A percentile compares a stretch with the other conserved stretches of the same genome.
These are phyloP conservation scores for Cheilinus undulatus DNA, from an alignment of 2,113 vertebrate genomes.

Conservation along the genomic window DNA sequence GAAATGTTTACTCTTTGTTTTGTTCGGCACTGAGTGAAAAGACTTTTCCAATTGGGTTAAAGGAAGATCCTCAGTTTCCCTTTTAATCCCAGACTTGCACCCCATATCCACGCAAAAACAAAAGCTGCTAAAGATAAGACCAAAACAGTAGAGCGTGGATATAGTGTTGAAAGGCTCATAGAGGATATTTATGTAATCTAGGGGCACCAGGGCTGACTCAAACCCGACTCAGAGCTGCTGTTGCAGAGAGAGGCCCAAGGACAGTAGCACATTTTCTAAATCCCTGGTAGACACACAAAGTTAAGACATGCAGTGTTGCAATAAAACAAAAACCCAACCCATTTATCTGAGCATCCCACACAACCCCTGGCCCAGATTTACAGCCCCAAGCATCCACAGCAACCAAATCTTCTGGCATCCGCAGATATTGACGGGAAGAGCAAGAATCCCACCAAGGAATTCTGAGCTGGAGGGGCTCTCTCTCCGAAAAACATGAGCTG, in stretches of 20 bases:
- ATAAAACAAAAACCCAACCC: slow-evolving; percentile 81
- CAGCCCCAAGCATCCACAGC: slow-evolving; percentile 68
- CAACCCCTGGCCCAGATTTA: slow-evolving; percentile 82
- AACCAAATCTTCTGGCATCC: slow-evolving; percentile 80
- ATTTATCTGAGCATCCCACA: slow-evolving; percentile 84
- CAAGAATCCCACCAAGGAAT: slow-evolving; percentile 67
- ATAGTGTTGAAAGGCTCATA: slow-evolving; percentile 62
- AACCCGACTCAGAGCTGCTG: slow-evolving; percentile 70
- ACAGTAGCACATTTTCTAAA: slow-evolving; percentile 77
- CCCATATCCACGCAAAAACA: slow-evolving; percentile 42
- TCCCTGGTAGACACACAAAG: slow-evolving; percentile 76
- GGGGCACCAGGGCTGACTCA: slow-evolving; percentile 70
- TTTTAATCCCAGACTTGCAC: slow-evolving; percentile 61
- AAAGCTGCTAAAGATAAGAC: slow-evolving; percentile 59
- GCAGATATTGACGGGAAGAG: slow-evolving; percentile 76
- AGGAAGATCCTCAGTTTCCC: slow-evolving; percentile 56
- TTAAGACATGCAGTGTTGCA: slow-evolving; percentile 80
- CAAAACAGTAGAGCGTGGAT: slow-evolving; percentile 56
- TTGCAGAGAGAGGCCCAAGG: slow-evolving; percentile 75
- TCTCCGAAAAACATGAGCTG: slow-evolving; percentile 57
- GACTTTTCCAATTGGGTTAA: slow-evolving; percentile 56
- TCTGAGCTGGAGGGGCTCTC: slow-evolving; percentile 44
- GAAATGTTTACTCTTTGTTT: slow-evolving; percentile 58
- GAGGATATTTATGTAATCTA: slow-evolving; percentile 77
- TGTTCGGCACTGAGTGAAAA: slow-evolving; percentile 46